Evolutionary conservation across 2,888 invertebrate genomes (phyloP), one percentile per base, ranked within the genome.

Genomic region (Leptopterna dolabrata): DNA sequence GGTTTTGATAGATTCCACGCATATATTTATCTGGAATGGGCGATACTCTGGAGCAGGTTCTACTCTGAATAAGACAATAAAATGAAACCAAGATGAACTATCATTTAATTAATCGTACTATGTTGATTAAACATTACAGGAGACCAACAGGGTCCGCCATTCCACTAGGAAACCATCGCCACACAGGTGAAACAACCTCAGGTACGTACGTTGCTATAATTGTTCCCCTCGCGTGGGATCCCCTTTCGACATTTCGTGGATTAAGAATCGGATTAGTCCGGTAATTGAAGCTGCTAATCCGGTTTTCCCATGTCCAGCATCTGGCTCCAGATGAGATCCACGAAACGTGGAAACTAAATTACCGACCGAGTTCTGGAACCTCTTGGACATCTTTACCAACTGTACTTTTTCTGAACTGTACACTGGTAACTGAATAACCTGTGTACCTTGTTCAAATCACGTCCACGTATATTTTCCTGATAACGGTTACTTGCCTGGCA

Each of bases 211-310:
- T 36, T 36, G 36, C 73, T 73, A 36, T 73, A 73, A 73, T 73
- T 73, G 73, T 30, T 73, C 19, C 71, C 51, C 51, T 16, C 47
- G 1, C 47, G 13, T n/a, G 47, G 6, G 47, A 16, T n/a, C 36
- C 73, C 36, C 73, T 73, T 73, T 73, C 73, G 73, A 73, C 73
- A 19, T 73, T 73, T 73, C 73, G 16, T n/a, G 73, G 73, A 73
- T 73, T 73, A 73, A 73, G 73, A 73, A 73, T 30, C 36, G 73
- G 73, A 73, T 73, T 73, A 73, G 73, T 41, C 73, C 36, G 19
- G 73, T 73, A 73, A 73, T 73, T 73, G 73, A 73, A 36, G 73
- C 36, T 9, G 73, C 73, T 73, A 73, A 73, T 73, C 73, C 73
- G 19, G 73, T 73, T 73, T 73, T 36, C 73, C 30, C 30, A 36